Percentiles rank a stretch among this genome's conserved stretches.
phyloP scores from a whole-genome alignment of 1,140 invertebrate genomes.

The Bombus huntii region DNA sequence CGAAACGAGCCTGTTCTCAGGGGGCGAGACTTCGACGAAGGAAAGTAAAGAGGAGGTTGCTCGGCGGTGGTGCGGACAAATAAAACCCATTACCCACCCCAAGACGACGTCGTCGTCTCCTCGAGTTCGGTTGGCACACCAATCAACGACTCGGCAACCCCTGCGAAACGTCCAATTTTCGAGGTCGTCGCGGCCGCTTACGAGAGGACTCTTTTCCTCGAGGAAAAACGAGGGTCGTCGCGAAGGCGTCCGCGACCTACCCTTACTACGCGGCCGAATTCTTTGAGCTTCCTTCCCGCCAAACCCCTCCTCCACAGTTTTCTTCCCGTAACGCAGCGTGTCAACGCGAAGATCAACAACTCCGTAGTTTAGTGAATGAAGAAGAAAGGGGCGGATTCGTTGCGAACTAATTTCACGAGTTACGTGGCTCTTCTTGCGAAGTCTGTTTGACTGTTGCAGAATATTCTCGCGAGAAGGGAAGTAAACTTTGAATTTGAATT shows the following conservation, averaged over 20 bases:
- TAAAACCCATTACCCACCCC: constrained; percentile 81
- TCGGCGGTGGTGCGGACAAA: constrained; percentile 71
- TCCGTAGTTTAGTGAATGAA: constrained; percentile 55
- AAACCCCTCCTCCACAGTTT: constrained; percentile 52
- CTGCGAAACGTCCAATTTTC: constrained; percentile 36
- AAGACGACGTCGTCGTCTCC: constrained; percentile 54
- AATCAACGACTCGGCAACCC: constrained; percentile 44
- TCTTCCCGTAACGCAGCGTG: constrained; percentile 53
- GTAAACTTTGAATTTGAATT: neutral
- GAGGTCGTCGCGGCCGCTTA: neutral
- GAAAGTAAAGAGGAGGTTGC: constrained; percentile 59
- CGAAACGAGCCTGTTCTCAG: constrained; percentile 29
- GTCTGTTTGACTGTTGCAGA: neutral
- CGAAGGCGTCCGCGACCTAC: constrained; percentile 78
- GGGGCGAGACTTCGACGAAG: constrained; percentile 44
- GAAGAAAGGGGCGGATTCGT: constrained; percentile 29
- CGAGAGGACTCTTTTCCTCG: constrained; percentile 67
- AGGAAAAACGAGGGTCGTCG: constrained; percentile 78
- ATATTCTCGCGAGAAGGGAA: neutral
- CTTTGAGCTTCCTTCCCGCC: constrained; percentile 66
- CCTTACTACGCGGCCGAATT: constrained; percentile 75
- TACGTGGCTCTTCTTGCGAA: neutral
- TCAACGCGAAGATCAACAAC: constrained; percentile 36
- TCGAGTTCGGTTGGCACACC: constrained; percentile 49
- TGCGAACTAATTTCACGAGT: neutral